These are phyloP conservation scores for Nasonia giraulti DNA, from an alignment of 1,140 invertebrate genomes.

Conservation along the genomic window DNA sequence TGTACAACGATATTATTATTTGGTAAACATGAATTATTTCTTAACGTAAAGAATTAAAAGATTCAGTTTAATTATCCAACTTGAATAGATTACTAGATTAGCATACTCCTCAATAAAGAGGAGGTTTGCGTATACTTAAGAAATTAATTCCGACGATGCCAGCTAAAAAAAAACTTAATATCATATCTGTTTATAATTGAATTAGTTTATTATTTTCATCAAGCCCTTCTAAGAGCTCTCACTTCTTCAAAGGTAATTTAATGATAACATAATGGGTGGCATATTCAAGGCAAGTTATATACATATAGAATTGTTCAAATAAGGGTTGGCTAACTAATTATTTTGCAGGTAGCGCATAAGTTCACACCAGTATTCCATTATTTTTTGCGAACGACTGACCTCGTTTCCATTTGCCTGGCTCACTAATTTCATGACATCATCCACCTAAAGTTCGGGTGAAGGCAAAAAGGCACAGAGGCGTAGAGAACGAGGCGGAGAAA, in stretches of 20 bases:
- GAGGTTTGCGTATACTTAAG: too few species aligned
- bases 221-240: too few species aligned
- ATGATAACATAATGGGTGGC: neutral
- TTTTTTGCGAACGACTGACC: neutral
- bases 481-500: neutral
- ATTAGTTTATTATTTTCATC: too few species aligned
- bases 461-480: neutral
- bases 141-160: too few species aligned
- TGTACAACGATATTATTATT: too few species aligned
- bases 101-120: too few species aligned
- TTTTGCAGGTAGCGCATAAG: neutral
- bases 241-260: neutral
- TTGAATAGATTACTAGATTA: too few species aligned
- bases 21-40: too few species aligned
- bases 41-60: too few species aligned
- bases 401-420: neutral
- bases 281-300: neutral
- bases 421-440: conserved; percentile 19
- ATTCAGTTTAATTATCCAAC: too few species aligned
- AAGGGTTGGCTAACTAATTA: neutral
- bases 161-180: too few species aligned
- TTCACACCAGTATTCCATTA: neutral
- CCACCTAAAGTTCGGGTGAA: conserved; percentile 9
- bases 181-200: too few species aligned
- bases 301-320: neutral